phyloP scores from a whole-genome alignment of 2,797 vertebrate genomes.

The Coluber constrictor region DNA sequence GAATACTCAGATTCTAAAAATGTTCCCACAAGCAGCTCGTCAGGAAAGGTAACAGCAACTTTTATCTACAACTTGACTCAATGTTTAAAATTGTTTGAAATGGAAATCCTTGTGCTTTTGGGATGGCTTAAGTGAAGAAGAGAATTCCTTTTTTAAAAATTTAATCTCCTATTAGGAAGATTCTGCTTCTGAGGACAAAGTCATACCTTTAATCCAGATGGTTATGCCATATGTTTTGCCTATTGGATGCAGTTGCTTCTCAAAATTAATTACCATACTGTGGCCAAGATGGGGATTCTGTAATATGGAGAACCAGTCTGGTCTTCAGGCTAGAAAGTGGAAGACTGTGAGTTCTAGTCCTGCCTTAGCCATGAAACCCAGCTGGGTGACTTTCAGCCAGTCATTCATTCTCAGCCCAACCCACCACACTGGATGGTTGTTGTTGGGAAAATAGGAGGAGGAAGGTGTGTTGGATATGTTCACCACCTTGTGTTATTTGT shows the following conservation, averaged over 20 bases:
- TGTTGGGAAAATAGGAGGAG: background rate
- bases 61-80: rapidly evolving
- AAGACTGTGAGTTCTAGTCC: background rate
- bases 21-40: constrained; percentile 83
- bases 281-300: background rate
- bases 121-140: background rate
- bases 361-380: background rate
- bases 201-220: background rate
- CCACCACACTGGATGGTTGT: background rate
- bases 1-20: constrained; percentile 80
- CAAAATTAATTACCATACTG: background rate
- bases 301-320: background rate
- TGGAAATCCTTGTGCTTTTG: background rate
- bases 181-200: background rate
- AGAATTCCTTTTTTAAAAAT: background rate
- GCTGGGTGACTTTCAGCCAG: background rate
- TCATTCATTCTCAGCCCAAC: background rate
- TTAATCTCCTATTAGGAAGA: background rate
- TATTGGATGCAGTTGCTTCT: background rate
- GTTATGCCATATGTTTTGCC: no score
- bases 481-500: background rate
- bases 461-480: background rate
- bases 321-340: background rate
- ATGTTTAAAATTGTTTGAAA: background rate
- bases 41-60: constrained; percentile 80